Percentiles rank a stretch among this genome's conserved stretches.
Evolutionary conservation across 2,113 vertebrate genomes (phyloP).

Genomic region (Albula goreensis): DNA sequence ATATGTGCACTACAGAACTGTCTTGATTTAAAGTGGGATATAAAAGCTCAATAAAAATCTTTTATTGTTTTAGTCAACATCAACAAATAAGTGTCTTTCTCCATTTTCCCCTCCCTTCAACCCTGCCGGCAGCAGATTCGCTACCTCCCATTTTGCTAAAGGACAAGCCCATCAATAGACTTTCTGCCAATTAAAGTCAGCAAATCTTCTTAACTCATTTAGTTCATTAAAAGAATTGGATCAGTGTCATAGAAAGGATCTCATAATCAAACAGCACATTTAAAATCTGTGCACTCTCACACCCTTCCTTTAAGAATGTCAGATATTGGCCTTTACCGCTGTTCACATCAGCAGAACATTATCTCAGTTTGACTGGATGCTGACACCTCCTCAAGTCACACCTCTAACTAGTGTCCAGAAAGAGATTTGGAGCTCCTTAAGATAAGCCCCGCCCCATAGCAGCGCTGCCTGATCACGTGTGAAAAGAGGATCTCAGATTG

Average conservation of each 20-base stretch:
- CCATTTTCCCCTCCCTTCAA: not conserved
- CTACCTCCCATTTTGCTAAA: not conserved
- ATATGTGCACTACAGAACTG: too few relatives aligned
- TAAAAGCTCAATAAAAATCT: too few relatives aligned
- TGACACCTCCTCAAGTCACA: not conserved
- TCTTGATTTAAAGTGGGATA: too few relatives aligned
- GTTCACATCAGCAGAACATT: not conserved
- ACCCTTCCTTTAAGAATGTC: not conserved
- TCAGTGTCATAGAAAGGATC: not conserved
- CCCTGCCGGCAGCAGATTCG: not conserved
- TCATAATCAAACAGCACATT: not conserved
- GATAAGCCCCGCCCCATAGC: not conserved
- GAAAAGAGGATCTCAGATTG: not conserved
- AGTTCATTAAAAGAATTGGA: conserved; percentile 24
- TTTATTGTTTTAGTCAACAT: not conserved
- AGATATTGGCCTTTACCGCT: not conserved
- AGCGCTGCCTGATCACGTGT: not conserved
- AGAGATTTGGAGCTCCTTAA: not conserved
- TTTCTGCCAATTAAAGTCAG: conserved; percentile 31
- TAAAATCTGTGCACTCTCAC: not conserved
- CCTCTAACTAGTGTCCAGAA: not conserved
- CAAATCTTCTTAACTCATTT: conserved; percentile 28
- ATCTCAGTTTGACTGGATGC: not conserved
- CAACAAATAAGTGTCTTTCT: not conserved
- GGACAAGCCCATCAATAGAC: conserved; percentile 10